A percentile compares a stretch with the other conserved stretches of the same genome.
Evolutionary conservation across 2,797 vertebrate genomes (phyloP).

Genomic region (Molossus molossus): DNA sequence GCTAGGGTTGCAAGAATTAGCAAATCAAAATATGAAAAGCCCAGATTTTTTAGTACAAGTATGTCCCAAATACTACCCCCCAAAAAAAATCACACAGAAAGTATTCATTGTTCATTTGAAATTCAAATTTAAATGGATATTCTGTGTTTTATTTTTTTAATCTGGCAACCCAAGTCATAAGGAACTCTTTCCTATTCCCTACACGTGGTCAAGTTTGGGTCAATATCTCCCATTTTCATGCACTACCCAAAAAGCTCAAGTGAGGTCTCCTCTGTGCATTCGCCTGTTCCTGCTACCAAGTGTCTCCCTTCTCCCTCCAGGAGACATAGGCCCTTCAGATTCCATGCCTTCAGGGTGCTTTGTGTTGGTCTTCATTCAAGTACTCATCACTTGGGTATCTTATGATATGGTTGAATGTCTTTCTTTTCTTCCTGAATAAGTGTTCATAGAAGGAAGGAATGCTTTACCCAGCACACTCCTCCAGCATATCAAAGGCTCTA

Average conservation of each 20-base stretch:
- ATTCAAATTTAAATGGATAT: not conserved
- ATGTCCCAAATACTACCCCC: not conserved
- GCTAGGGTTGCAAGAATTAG: not conserved
- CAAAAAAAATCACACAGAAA: not conserved
- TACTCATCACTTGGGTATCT: slow-evolving; percentile 8
- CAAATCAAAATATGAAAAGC: slow-evolving; percentile 3
- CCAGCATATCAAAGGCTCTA: not conserved
- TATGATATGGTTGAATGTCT: slow-evolving; percentile 34
- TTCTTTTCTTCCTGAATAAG: slow-evolving; percentile 31
- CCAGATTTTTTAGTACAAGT: not conserved
- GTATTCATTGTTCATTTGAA: not conserved
- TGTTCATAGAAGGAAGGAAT: slow-evolving; percentile 34
- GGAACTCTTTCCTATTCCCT: not conserved
- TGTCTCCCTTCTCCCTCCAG: not conserved
- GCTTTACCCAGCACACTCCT: not conserved
- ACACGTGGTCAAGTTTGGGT: not conserved
- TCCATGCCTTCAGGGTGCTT: not conserved
- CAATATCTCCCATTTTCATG: not conserved
- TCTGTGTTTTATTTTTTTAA: not conserved
- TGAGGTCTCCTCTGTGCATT: not conserved
- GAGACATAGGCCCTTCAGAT: not conserved
- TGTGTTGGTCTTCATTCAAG: not conserved
- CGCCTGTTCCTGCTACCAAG: not conserved
- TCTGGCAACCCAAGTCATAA: not conserved
- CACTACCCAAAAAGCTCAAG: not conserved